Evolutionary conservation across 2,113 vertebrate genomes (phyloP), one percentile per base, ranked within the genome.

Genomic region (Taurulus bubalis): DNA sequence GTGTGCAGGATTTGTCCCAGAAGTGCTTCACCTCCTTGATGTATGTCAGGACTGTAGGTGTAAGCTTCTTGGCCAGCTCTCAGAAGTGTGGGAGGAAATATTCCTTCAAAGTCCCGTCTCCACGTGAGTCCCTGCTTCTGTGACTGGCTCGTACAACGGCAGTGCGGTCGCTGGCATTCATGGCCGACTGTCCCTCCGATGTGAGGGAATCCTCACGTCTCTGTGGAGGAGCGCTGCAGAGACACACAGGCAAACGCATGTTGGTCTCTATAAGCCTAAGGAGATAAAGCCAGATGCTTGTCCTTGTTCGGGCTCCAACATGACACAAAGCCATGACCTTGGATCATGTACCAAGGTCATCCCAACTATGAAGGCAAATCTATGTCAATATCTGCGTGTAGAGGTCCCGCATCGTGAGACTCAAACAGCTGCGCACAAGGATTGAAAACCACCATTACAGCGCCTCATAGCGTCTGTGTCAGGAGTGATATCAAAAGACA

Each of bases 21-120:
- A 62, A 62, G 75, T 42, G 60, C 69, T 77, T 75, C 71, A 75
- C 49, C 72, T 65, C 34, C 51, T 71, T 85, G 40, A 75, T 87
- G 59, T 79, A 53, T 63, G 68, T 80, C 64, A 71, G 56, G 32
- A 40, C 59, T 67, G 64, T 53, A 79, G 85, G 51, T 68, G 36
- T 56, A 70, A 79, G 70, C 66, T 62, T 69, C 30, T 72, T 75
- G 75, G 76, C 55, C 42, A 30, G 26, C 18, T 18, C 28, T 34
- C 20, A 3, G 42, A 88, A 76, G 11, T 36, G 60, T 26, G 40
- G 64, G 56, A 42, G 49, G 34, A 3, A 0, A 0, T 49, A 32
- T 70, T 12, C 20, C 51, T 71, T 67, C 20, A 28, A 62, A 76
- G 53, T 67, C 38, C 72, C 40, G 55, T 83, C 70, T 84, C 47